These are phyloP conservation scores for Ceyx melanurus DNA, from an alignment of 2,113 vertebrate genomes.

Conservation along the genomic window DNA sequence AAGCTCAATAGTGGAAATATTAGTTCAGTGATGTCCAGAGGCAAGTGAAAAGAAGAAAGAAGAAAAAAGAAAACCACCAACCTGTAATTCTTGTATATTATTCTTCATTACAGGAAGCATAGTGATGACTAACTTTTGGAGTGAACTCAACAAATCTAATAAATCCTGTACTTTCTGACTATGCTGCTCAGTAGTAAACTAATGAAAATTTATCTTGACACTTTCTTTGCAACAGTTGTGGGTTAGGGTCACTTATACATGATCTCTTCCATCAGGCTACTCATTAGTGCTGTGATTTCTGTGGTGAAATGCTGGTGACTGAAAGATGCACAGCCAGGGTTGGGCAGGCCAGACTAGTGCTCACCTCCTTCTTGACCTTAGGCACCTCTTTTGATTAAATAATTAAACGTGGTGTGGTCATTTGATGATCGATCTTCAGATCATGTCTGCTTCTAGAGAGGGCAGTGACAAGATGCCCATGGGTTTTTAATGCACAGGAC, in stretches of 20 bases:
- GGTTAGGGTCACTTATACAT: rapidly evolving
- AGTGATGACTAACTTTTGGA: not conserved
- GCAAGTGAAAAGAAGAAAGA: not conserved
- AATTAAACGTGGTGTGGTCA: not conserved
- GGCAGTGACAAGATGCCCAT: not conserved
- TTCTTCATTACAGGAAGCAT: not conserved
- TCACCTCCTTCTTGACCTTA: not conserved
- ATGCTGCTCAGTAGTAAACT: not conserved
- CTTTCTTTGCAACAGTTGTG: not conserved
- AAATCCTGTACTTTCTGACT: not conserved
- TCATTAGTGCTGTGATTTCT: not conserved
- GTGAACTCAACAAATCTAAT: not conserved
- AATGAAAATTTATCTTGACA: not conserved
- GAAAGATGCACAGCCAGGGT: not conserved
- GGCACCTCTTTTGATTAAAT: not conserved
- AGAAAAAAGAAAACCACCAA: not conserved
- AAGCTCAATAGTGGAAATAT: not conserved
- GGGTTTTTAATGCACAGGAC: not conserved
- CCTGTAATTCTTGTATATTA: not conserved
- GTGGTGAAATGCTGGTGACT: not conserved
- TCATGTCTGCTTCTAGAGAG: not conserved
- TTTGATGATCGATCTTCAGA: not conserved
- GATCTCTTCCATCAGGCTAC: not conserved
- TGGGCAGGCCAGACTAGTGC: not conserved
- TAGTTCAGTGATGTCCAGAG: not conserved